These are phyloP conservation scores for Sipha flava DNA, from an alignment of 1,140 invertebrate species.

Conservation along the genomic window DNA sequence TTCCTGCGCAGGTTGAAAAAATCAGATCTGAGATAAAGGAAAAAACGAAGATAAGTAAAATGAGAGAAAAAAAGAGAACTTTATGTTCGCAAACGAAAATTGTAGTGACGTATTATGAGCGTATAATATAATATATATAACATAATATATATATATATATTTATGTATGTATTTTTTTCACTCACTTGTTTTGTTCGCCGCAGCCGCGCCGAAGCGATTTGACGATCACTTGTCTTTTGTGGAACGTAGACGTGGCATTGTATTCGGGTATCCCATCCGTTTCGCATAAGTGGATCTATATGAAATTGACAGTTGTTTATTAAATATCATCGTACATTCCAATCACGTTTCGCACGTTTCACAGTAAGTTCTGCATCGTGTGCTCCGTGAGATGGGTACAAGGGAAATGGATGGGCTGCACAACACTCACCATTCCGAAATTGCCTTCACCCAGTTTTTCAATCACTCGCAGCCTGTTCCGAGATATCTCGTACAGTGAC, in stretches of 20 bases:
- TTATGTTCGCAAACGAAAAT: neutral
- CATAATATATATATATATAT: neutral
- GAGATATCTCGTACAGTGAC: constrained; percentile 60
- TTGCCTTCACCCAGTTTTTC: constrained; percentile 80
- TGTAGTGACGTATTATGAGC: too few species aligned
- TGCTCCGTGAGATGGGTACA: neutral
- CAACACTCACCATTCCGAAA: constrained; percentile 72
- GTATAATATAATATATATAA: too few species aligned
- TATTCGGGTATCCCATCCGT: constrained; percentile 61
- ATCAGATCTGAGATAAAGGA: too few species aligned
- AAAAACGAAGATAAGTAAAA: neutral
- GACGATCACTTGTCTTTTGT: constrained; percentile 61
- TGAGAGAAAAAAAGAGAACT: neutral
- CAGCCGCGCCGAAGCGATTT: constrained; percentile 63
- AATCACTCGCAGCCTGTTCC: constrained; percentile 70
- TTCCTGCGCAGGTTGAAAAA: neutral
- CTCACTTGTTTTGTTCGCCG: constrained; percentile 56
- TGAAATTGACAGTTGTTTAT: constrained; percentile 9
- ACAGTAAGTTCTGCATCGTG: too few species aligned
- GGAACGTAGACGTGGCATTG: constrained; percentile 50
- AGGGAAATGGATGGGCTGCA: neutral
- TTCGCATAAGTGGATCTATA: constrained; percentile 63
- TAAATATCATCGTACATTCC: constrained; percentile 9
- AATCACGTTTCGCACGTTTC: neutral
- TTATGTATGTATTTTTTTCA: neutral